phyloP scores from a whole-genome alignment of 1,140 invertebrate genomes.

The Meloidogyne floridensis region DNA sequence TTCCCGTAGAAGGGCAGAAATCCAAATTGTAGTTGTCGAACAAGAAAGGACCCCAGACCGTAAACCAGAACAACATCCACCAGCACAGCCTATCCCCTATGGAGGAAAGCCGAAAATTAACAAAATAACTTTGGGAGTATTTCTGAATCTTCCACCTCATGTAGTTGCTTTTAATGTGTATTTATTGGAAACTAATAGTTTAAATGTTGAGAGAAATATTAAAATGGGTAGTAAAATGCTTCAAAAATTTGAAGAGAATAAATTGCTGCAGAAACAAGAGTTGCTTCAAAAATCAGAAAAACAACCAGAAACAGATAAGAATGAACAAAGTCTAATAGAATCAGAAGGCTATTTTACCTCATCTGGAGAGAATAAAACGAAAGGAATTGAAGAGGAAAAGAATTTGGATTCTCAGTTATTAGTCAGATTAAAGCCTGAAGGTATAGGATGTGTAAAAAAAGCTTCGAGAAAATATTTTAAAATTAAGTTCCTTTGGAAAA shows the following conservation, averaged over 20 bases:
- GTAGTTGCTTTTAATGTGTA: not conserved
- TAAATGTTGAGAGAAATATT: not conserved
- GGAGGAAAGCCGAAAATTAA: not conserved
- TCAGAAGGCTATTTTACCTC: not conserved
- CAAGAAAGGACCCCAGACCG: not conserved
- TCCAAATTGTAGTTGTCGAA: not conserved
- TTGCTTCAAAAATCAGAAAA: not conserved
- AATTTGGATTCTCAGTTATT: not conserved
- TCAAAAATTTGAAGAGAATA: not conserved
- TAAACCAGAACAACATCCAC: not conserved
- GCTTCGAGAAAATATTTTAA: not conserved
- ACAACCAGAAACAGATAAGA: not conserved
- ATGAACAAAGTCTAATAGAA: not conserved
- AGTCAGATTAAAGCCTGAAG: not conserved
- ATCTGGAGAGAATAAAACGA: not conserved
- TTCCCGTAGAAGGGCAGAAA: not conserved
- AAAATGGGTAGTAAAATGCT: not conserved
- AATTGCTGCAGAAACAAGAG: not conserved
- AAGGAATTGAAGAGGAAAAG: not conserved
- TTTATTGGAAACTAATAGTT: not conserved
- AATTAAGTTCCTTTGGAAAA: not conserved
- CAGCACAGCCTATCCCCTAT: not conserved
- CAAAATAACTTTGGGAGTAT: not conserved
- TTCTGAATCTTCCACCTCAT: not conserved
- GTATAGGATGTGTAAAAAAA: not conserved